Evolutionary conservation across 2,888 invertebrate genomes (phyloP).

Genomic region (Noctua pronuba): DNA sequence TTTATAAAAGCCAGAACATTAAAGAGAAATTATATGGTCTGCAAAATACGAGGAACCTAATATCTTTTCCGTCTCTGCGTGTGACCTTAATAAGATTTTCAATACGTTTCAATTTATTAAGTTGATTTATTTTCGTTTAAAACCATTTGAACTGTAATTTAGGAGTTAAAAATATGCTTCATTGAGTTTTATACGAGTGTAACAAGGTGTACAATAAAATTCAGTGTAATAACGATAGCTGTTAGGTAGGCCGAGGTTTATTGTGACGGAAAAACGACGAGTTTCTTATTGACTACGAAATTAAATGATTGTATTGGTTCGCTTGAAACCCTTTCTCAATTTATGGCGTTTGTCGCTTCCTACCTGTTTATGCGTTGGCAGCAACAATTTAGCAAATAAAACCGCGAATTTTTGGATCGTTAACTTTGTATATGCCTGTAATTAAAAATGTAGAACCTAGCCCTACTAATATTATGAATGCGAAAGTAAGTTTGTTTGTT

Average conservation of each 20-base stretch:
- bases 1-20: neutral
- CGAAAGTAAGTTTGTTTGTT: no score
- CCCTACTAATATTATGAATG: no score
- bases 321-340: constrained; percentile 30
- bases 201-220: constrained; percentile 37
- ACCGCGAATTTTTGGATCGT: neutral
- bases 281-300: constrained; percentile 43
- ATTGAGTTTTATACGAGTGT: constrained; percentile 40
- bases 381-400: neutral
- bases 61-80: constrained; percentile 11
- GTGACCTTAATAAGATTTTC: neutral
- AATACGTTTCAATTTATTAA: constrained; percentile 13
- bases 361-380: constrained; percentile 9
- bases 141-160: constrained; percentile 10
- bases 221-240: constrained; percentile 55
- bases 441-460: constrained; percentile 18
- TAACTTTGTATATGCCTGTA: neutral
- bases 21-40: constrained; percentile 3
- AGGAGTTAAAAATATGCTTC: constrained; percentile 25
- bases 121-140: neutral
- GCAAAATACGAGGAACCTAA: neutral
- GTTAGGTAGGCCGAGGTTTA: constrained; percentile 45
- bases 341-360: constrained; percentile 8
- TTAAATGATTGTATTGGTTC: constrained; percentile 42
- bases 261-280: constrained; percentile 32